phyloP scores from a whole-genome alignment of 2,888 invertebrate species.

The Heliconius hortense region DNA sequence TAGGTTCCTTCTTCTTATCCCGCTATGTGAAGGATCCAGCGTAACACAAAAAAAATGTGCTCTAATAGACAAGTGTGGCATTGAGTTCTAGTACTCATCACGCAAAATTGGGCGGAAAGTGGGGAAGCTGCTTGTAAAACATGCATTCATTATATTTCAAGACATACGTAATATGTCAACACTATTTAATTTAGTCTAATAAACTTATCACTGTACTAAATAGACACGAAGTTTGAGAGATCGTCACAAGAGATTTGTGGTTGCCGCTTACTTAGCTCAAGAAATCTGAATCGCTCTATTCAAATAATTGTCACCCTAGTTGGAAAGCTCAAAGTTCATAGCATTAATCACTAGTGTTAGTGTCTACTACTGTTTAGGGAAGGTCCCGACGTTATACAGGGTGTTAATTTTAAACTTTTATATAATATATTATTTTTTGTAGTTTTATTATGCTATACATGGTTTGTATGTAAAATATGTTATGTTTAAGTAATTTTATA shows the following conservation, averaged over 20 bases:
- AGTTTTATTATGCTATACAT: not conserved
- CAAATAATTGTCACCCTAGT: constrained; percentile 24
- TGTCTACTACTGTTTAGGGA: constrained; percentile 15
- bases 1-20: not conserved
- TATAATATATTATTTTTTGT: not conserved
- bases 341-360: constrained; percentile 25
- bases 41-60: not conserved
- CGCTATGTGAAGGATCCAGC: not conserved
- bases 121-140: no score
- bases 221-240: constrained; percentile 25
- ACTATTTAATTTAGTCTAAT: constrained; percentile 1
- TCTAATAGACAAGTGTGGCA: no score
- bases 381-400: not conserved
- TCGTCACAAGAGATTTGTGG: constrained; percentile 33
- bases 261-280: constrained; percentile 28
- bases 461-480: not conserved
- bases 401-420: not conserved
- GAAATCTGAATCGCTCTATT: constrained; percentile 30
- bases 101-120: no score
- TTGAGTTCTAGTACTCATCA: no score
- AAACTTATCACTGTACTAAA: constrained; percentile 25
- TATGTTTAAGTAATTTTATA: no score
- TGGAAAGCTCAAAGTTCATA: constrained; percentile 25
- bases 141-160: not conserved
- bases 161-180: not conserved